Percentiles rank a stretch among this genome's conserved stretches.
Evolutionary conservation across 2,113 vertebrate genomes (phyloP).

Genomic region (Crocuta crocuta): DNA sequence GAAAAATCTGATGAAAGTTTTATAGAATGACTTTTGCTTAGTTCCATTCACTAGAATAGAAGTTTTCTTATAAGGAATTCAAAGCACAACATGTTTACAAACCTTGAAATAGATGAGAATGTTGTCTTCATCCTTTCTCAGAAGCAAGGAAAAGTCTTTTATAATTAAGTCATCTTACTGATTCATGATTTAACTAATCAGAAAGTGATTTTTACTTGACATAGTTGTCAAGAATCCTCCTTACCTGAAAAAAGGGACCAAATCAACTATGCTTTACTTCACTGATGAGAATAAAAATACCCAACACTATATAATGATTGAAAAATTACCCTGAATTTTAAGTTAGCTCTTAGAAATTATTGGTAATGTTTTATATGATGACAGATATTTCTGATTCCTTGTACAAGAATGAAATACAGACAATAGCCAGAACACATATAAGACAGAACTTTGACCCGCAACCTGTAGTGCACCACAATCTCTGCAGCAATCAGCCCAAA

Average conservation of each 20-base stretch:
- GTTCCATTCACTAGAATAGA: not conserved
- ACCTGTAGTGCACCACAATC: not conserved
- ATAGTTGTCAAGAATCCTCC: not conserved
- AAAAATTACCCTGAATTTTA: not conserved
- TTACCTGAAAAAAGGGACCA: not conserved
- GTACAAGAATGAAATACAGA: not conserved
- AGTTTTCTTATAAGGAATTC: slow-evolving; percentile 28
- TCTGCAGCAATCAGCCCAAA: not conserved
- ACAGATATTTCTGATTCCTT: not conserved
- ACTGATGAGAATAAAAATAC: slow-evolving; percentile 1
- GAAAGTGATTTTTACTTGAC: slow-evolving; percentile 43
- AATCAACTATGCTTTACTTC: slow-evolving; percentile 23
- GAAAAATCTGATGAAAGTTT: not conserved
- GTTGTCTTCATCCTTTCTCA: not conserved
- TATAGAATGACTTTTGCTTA: not conserved
- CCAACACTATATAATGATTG: not conserved
- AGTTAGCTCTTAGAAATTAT: not conserved
- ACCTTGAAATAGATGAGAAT: not conserved
- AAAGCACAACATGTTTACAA: not conserved
- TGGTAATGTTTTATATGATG: not conserved
- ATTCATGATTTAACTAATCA: not conserved
- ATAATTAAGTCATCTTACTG: slow-evolving; percentile 21
- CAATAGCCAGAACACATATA: not conserved
- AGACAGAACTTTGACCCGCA: not conserved
- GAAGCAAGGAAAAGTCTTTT: slow-evolving; percentile 38